Base-by-base conservation (phyloP, 1,140 invertebrate genomes). In the Whitmania pigra region DNA sequence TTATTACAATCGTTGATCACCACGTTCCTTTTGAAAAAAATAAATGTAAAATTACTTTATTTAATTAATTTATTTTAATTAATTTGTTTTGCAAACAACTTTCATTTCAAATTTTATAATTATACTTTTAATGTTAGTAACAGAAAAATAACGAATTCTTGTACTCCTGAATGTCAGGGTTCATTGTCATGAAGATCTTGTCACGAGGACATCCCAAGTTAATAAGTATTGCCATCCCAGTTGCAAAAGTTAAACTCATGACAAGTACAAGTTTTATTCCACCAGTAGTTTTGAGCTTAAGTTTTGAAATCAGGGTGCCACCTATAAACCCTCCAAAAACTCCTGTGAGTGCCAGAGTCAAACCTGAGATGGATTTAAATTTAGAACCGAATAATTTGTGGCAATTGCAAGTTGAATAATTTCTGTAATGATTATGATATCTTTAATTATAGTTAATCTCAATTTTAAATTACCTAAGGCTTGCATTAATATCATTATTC, bases 181-280 rank as follows among this genome's bases (percentile, higher is more conserved):
- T 29, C 36, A 71, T 9, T 2, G 17, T 11, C 36, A 57, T 63
- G 13, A 17, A 43, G 43, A 73, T 69, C 22, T 73, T 22, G 22
- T 54, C 27, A 53, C 55, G 72, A 25, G 72, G 72, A 69, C 72
- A 73, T 3, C 67, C 54, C 22, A 73, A 25, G 27, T 69, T 43
- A 6, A 69, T 5, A 0, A 43, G 13, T 7, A 69, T n/a, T 0
- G n/a, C 67, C 27, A 70, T 15, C 25, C 72, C 72, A 55, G 13
- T n/a, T 22, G 20, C 15, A 49, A 71, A 55, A 40, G 43, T 15
- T 27, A 49, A 22, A 29, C 25, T 55, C 15, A 15, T n/a, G n/a
- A 25, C 25, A n/a, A 73, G n/a, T 5, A 73, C 25, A 13, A 73
- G n/a, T 63, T 73, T 73, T 22, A 43, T n/a, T 40, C 49, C 67